Evolutionary conservation across 2,113 vertebrate species (phyloP), one percentile per base, ranked within the genome.

Genomic region (Gymnorhina tibicen): DNA sequence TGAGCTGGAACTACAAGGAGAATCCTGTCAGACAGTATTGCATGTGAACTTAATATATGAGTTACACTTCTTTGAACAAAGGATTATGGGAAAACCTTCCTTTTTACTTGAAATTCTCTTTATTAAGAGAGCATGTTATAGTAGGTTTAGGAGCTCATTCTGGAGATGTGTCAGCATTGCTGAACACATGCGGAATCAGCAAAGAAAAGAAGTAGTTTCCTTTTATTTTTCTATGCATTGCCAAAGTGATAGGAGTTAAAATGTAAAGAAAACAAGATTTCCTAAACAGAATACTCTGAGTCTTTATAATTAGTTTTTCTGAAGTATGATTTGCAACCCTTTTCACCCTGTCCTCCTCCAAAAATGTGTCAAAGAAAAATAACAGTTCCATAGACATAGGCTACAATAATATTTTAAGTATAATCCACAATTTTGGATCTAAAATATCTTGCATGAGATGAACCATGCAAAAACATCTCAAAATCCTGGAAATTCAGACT

Each of bases 261-360:
- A 83, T 11, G 9, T 14, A 56, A 33, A 64, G 11, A 69, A 68
- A 80, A 8, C 6, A 77, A 1, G 2, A 10, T 62, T 74, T 66
- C 17, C 8, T 66, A n/a, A 17, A 70, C 9, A 23, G 26, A 89
- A 69, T 13, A 67, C 3, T 77, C 19, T 76, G 66, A 49, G n/a
- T 75, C 19, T 66, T 75, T 85, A 30, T 41, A 91, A 60, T 11
- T 44, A 42, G 8, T 23, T 78, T 77, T 72, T 3, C 24, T n/a
- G 9, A 28, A 35, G 10, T 47, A 33, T 17, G 30, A 37, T 21
- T 79, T 2, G 0, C 18, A 70, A 15, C 1, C 2, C 22, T 73
- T 83, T 72, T 39, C 22, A 74, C 13, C 4, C 11, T 72, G 4
- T 66, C 16, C 26, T 64, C 30, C 6, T 53, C 10, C 12, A 58